A percentile compares a stretch with the other conserved stretches of the same genome.
These are phyloP conservation scores for Asarcornis scutulata DNA, from an alignment of 2,113 vertebrate genomes.

Conservation along the genomic window DNA sequence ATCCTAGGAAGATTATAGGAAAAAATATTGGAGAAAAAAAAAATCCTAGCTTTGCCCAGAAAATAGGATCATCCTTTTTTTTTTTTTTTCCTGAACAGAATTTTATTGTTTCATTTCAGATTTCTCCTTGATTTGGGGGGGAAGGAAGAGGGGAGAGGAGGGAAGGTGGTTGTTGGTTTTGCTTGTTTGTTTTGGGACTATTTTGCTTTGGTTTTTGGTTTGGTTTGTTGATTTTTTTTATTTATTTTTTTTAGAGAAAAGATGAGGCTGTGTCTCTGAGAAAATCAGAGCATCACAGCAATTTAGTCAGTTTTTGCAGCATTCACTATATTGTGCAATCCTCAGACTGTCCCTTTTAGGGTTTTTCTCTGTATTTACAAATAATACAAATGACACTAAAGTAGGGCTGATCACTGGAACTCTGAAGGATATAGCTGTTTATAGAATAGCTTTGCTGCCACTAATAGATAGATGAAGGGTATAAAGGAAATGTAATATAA, in stretches of 20 bases:
- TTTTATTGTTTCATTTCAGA: neutral
- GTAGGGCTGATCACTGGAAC: neutral
- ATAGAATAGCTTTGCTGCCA: neutral
- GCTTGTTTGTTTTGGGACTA: neutral
- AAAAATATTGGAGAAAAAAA: neutral
- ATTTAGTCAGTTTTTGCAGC: conserved; percentile 5
- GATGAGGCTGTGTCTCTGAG: neutral
- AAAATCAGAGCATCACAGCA: neutral
- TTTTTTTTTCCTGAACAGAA: neutral
- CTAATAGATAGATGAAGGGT: neutral
- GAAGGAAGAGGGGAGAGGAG: too few species aligned
- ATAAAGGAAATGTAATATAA: neutral
- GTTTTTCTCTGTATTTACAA: neutral
- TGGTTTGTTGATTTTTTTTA: too few species aligned
- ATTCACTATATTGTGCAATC: neutral
- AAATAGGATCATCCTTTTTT: neutral
- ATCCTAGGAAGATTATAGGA: neutral
- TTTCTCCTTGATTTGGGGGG: neutral
- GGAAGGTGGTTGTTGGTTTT: neutral
- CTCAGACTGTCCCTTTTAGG: neutral
- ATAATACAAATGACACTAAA: neutral
- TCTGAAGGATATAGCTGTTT: neutral
- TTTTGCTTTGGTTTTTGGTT: neutral
- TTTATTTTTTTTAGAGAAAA: neutral
- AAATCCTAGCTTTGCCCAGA: neutral